A percentile compares a stretch with the other conserved stretches of the same genome.
Conservation (phyloP, 1,140 invertebrate species). For the Latrodectus geometricus region DNA sequence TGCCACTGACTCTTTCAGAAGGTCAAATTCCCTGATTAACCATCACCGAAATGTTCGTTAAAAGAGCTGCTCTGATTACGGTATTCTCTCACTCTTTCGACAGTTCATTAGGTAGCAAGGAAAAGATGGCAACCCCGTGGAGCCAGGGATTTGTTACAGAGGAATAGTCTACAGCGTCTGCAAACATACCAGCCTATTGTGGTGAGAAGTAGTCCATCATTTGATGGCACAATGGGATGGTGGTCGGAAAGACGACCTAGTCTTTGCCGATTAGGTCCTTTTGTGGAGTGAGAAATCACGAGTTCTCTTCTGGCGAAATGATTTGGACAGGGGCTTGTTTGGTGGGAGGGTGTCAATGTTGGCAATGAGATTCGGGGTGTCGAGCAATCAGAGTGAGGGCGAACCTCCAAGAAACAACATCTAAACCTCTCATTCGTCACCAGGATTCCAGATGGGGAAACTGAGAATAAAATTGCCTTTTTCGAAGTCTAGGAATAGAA, state of each 20-base stretch:
- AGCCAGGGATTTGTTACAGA: constrained; percentile 2
- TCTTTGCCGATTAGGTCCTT: constrained; percentile 47
- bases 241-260: constrained; percentile 38
- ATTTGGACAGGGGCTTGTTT: constrained; percentile 44
- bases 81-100: background rate
- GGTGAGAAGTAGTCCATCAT: constrained; percentile 24
- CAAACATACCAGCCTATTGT: constrained; percentile 51
- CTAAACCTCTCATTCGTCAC: constrained; percentile 53
- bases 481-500: background rate
- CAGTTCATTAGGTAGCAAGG: constrained; percentile 11
- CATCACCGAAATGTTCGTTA: constrained; percentile 26
- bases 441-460: background rate
- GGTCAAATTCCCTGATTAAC: constrained; percentile 43
- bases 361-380: constrained; percentile 41
- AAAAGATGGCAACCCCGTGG: background rate
- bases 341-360: constrained; percentile 38
- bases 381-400: constrained; percentile 52
- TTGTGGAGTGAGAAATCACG: constrained; percentile 47
- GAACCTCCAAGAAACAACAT: constrained; percentile 49
- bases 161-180: constrained; percentile 12
- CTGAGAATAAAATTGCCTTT: constrained; percentile 37
- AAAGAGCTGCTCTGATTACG: constrained; percentile 43
- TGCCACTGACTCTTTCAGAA: background rate
- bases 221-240: constrained; percentile 20
- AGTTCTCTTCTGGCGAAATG: constrained; percentile 49